Conservation (phyloP, 2,113 vertebrate genomes). For the Vicugna pacos region DNA sequence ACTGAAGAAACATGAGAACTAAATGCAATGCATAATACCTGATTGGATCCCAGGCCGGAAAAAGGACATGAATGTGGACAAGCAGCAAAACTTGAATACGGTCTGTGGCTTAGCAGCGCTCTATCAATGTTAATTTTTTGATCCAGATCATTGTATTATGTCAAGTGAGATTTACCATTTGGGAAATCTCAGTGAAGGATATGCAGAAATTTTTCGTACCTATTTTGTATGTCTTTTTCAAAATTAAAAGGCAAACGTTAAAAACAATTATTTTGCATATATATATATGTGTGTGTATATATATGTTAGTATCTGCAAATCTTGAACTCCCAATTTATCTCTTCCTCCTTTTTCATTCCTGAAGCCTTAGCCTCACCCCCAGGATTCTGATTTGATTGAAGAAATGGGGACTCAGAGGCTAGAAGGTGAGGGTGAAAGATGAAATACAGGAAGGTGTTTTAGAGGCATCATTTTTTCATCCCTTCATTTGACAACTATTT, state of each 20-base stretch:
- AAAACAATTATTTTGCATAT: background rate
- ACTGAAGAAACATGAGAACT: background rate
- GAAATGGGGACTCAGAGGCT: background rate
- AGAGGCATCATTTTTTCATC: background rate
- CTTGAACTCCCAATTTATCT: too few relatives aligned
- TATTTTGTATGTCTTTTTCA: background rate
- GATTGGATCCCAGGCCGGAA: background rate
- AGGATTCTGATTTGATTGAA: background rate
- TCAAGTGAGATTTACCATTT: background rate
- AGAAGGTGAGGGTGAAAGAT: background rate
- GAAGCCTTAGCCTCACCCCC: background rate
- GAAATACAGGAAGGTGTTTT: background rate
- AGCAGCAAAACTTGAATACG: background rate
- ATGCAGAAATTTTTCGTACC: background rate
- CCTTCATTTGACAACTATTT: background rate
- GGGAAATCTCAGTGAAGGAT: background rate
- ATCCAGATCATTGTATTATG: background rate
- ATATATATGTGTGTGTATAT: too few relatives aligned
- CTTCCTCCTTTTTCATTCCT: background rate
- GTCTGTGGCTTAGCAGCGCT: background rate
- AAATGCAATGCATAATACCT: background rate
- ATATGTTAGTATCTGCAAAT: too few relatives aligned
- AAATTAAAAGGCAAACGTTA: constrained; percentile 24
- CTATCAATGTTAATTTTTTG: background rate
- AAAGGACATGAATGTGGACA: background rate